A percentile compares a stretch with the other conserved stretches of the same genome.
Evolutionary conservation across 2,888 invertebrate species (phyloP).

Genomic region (Drosophila planitibia): DNA sequence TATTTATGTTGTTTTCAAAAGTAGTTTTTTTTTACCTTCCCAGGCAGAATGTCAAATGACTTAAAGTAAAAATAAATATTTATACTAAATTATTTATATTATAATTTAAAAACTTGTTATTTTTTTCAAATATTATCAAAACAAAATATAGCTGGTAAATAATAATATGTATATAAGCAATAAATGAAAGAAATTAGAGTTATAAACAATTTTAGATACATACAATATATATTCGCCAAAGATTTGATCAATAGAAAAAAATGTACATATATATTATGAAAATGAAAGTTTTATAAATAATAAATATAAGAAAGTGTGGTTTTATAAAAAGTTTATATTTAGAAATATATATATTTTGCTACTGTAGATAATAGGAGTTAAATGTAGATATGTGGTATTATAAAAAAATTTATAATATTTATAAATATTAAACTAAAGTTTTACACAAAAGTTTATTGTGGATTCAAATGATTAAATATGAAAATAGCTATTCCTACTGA

Average conservation of each 20-base stretch:
- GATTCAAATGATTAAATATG: constrained; percentile 4
- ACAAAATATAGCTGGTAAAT: neutral
- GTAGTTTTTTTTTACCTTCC: neutral
- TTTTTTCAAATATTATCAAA: neutral
- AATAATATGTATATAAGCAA: neutral
- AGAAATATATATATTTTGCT: neutral
- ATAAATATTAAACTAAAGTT: no score
- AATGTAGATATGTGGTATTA: no score
- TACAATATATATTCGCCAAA: neutral
- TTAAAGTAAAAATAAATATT: neutral
- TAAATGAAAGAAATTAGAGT: neutral
- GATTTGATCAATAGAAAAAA: neutral
- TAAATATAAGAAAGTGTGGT: neutral
- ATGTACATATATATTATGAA: neutral
- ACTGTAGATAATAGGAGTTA: no score
- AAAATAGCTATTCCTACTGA: neutral
- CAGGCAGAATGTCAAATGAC: neutral
- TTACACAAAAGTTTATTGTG: neutral
- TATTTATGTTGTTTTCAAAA: neutral
- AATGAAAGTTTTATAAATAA: neutral
- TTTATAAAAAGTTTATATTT: neutral
- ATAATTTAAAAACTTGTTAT: neutral
- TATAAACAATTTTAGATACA: neutral
- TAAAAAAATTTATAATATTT: no score
- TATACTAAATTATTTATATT: neutral